These are phyloP conservation scores for Hippopotamyrus pictus DNA, from an alignment of 2,797 vertebrate genomes.

Conservation along the genomic window DNA sequence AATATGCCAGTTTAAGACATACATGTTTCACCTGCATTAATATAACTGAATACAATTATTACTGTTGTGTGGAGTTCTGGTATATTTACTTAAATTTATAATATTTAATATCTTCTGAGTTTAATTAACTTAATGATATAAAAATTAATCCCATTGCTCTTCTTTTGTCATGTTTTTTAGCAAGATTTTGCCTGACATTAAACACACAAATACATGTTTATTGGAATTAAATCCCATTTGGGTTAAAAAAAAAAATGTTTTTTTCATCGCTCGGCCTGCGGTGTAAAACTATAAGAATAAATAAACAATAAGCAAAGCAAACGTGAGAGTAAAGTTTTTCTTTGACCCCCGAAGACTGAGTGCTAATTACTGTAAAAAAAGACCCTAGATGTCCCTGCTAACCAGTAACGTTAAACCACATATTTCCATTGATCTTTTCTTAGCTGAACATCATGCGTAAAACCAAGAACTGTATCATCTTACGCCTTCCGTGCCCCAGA, in stretches of 20 bases:
- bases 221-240: neutral
- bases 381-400: neutral
- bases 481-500: neutral
- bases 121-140: neutral
- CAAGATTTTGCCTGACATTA: neutral
- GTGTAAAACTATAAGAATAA: neutral
- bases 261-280: neutral
- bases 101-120: neutral
- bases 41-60: neutral
- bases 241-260: too few species aligned
- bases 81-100: neutral
- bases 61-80: neutral
- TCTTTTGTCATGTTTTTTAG: neutral
- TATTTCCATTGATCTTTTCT: neutral
- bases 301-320: neutral
- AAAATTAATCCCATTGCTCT: neutral
- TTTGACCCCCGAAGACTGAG: neutral
- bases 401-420: neutral
- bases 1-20: neutral
- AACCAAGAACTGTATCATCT: neutral
- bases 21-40: neutral
- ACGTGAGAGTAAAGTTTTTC: neutral
- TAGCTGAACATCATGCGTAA: neutral
- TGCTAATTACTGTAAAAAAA: neutral
- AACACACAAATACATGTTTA: neutral